Percentiles rank a stretch among this genome's conserved stretches.
Evolutionary conservation across 2,797 vertebrate species (phyloP).

Genomic region (Labeo calbasu): DNA sequence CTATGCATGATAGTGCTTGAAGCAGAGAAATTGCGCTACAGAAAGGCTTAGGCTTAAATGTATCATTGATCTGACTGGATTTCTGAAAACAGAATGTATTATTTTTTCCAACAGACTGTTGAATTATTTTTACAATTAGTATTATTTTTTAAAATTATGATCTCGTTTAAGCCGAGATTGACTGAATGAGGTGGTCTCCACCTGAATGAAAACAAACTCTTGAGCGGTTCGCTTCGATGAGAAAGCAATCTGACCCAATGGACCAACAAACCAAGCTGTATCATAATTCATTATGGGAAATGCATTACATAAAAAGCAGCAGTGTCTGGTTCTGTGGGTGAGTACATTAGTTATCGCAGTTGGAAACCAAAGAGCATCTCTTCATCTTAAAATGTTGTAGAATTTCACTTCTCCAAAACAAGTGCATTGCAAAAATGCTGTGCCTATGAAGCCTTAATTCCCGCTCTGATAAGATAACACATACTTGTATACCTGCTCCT

Average conservation of each 20-base stretch:
- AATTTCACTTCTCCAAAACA: neutral
- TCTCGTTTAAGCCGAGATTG: neutral
- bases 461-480: neutral
- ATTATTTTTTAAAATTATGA: neutral
- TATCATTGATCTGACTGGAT: conserved; percentile 21
- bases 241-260: neutral
- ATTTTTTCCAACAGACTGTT: neutral
- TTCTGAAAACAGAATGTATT: neutral
- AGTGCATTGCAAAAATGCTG: neutral
- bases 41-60: conserved; percentile 26
- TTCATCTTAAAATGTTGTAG: neutral
- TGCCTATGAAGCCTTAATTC: neutral
- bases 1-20: conserved; percentile 9
- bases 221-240: neutral
- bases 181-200: neutral
- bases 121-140: neutral
- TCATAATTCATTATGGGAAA: neutral
- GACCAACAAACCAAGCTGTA: neutral
- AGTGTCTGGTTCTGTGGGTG: neutral
- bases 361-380: neutral
- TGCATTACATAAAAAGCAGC: neutral
- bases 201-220: neutral
- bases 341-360: neutral
- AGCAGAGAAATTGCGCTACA: neutral
- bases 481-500: no score